Percentiles rank a stretch among this genome's conserved stretches.
Conservation (phyloP, 2,888 invertebrate genomes). For the Meliscaeva auricollis region DNA sequence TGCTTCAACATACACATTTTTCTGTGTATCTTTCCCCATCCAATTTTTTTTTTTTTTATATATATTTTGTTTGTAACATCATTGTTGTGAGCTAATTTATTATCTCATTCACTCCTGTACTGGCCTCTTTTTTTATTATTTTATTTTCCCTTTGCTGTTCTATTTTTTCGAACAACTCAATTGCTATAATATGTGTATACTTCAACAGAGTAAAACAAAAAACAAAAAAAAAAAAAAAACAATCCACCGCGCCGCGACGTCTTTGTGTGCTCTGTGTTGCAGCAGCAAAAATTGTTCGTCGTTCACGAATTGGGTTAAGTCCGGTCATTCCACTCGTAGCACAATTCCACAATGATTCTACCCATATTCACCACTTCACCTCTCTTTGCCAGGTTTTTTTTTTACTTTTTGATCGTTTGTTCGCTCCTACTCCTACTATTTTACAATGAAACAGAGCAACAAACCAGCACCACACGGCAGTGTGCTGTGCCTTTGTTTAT, state of each 20-base stretch:
- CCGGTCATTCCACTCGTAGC: constrained; percentile 84
- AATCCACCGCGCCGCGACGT: constrained; percentile 42
- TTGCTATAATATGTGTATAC: constrained; percentile 48
- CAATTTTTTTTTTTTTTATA: constrained; percentile 17
- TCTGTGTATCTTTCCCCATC: constrained; percentile 26
- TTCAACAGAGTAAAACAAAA: constrained; percentile 7
- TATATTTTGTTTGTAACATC: constrained; percentile 38
- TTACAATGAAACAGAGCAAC: constrained; percentile 58
- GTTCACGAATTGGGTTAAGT: constrained; percentile 83
- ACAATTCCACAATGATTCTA: constrained; percentile 79
- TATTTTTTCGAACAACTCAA: constrained; percentile 68
- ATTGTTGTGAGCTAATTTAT: constrained; percentile 75
- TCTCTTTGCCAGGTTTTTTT: background rate
- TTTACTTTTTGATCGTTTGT: background rate
- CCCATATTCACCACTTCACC: constrained; percentile 55
- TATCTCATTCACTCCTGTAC: constrained; percentile 75
- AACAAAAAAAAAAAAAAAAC: background rate
- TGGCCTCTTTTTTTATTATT: constrained; percentile 63
- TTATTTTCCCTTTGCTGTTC: constrained; percentile 53
- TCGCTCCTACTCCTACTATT: constrained; percentile 56
- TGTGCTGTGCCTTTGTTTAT: constrained; percentile 19
- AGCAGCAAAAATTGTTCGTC: constrained; percentile 73
- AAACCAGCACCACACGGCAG: constrained; percentile 39
- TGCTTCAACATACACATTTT: constrained; percentile 9
- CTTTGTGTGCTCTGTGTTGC: constrained; percentile 59